Evolutionary conservation across 2,888 invertebrate genomes (phyloP).

Genomic region (Drepana falcataria): DNA sequence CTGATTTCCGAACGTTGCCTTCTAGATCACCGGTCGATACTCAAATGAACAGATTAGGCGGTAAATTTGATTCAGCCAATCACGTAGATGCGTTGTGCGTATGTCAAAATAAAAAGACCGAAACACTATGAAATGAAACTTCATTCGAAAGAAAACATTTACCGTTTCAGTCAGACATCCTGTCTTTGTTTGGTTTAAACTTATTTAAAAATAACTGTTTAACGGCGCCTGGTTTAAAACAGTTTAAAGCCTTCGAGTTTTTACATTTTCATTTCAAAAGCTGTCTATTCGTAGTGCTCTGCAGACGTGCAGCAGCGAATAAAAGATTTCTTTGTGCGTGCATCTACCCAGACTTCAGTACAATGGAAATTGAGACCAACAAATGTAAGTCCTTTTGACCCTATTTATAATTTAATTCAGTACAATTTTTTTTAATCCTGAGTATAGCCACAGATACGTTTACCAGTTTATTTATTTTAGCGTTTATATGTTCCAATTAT

Average conservation of each 20-base stretch:
- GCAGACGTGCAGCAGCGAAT: constrained; percentile 33
- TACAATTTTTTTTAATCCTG: too few species aligned
- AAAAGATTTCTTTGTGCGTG: constrained; percentile 22
- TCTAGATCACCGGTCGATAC: constrained; percentile 48
- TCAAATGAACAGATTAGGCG: constrained; percentile 38
- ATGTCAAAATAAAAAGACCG: constrained; percentile 36
- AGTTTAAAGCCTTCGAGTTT: constrained; percentile 33
- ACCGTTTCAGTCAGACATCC: constrained; percentile 37
- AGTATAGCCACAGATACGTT: too few species aligned
- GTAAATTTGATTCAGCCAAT: constrained; percentile 63
- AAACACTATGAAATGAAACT: constrained; percentile 14
- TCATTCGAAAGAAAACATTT: constrained; percentile 29
- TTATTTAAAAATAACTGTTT: constrained; percentile 56
- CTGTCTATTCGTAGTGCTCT: constrained; percentile 30
- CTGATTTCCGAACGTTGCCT: constrained; percentile 28
- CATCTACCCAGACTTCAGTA: constrained; percentile 25
- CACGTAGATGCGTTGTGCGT: constrained; percentile 34
- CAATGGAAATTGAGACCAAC: constrained; percentile 60
- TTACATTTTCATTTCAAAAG: constrained; percentile 28
- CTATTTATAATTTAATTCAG: constrained; percentile 7
- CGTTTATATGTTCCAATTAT: too few species aligned
- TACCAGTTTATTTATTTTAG: too few species aligned
- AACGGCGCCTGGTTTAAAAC: constrained; percentile 36
- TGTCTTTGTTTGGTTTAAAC: constrained; percentile 39
- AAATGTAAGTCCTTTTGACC: constrained; percentile 51